Conservation (phyloP, 2,113 vertebrate species). For the Neofelis nebulosa region DNA sequence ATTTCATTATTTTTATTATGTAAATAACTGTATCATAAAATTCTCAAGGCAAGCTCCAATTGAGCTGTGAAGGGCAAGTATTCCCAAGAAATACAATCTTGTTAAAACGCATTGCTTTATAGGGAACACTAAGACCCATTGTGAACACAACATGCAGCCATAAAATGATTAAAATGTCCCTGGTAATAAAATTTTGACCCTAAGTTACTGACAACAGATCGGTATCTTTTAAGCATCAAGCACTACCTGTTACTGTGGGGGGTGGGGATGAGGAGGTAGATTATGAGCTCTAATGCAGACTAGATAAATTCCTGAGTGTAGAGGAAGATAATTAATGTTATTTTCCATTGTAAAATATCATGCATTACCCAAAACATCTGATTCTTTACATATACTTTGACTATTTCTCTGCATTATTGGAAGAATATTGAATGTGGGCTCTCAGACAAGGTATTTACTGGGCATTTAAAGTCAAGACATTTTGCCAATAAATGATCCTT, state of each 20-base stretch:
- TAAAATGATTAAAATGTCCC: background rate
- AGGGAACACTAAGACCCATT: background rate
- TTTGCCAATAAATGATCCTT: background rate
- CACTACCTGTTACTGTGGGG: background rate
- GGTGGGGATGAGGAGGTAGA: background rate
- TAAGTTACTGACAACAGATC: background rate
- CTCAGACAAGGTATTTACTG: background rate
- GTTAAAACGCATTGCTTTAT: background rate
- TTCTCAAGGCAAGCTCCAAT: background rate
- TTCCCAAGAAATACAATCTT: background rate
- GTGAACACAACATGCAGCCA: background rate
- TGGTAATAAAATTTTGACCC: slow-evolving; percentile 3
- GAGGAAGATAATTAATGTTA: background rate
- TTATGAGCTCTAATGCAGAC: background rate
- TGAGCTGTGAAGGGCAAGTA: background rate
- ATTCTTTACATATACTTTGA: background rate
- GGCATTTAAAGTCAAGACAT: background rate
- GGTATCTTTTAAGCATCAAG: background rate
- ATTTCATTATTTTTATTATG: slow-evolving; percentile 50
- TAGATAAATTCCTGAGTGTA: background rate
- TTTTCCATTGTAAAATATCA: background rate
- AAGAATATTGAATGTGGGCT: background rate
- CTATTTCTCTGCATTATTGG: background rate
- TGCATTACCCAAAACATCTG: background rate
- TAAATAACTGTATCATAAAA: slow-evolving; percentile 44